Base-by-base conservation (phyloP, 1,140 invertebrate genomes). In the Lepidurus packardi region DNA sequence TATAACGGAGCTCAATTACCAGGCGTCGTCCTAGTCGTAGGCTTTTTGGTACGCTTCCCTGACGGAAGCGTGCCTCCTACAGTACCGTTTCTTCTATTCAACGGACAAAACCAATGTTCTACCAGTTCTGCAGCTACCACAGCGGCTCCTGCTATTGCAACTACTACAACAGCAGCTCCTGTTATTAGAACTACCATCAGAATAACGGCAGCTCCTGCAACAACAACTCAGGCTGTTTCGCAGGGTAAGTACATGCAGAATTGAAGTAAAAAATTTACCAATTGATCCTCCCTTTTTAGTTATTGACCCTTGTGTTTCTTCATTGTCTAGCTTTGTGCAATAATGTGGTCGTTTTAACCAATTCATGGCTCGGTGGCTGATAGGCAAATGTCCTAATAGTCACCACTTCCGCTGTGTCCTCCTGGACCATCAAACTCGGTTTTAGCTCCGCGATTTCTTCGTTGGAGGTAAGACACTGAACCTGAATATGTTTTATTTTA, bases 21-120 rank as follows among this genome's bases (percentile, higher is more conserved):
- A 43, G 78, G 78, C 21, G 75, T 21, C n/a, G 13, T 21, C 10
- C 34, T 78, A 7, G 45, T 34, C 25, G 76, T 43, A n/a, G 21
- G 73, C 25, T 78, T 78, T 45, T 24, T 74, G n/a, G 73, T 74
- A 13, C 24, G 73, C n/a, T 78, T 45, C n/a, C 78, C 78, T 75
- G 45, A 73, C 0, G 45, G n/a, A 9, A 45, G 43, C 34, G 44
- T 74, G n/a, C 10, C 73, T 7, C 73, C 78, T 16, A 43, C 73
- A 4, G 43, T 78, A 1, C 47, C 74, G 16, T 74, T 41, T n/a
- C n/a, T 78, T 75, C 10, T 44, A 25, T 78, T 75, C 78, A 75
- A 78, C 34, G 78, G 78, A 11, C 73, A 45, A 43, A 74, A 78
- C 9, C 7, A 43, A 42, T 78, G 74, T 43, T 78, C 78, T 10